Base-by-base conservation (phyloP, 2,113 vertebrate genomes). In the Onychostruthus taczanowskii region DNA sequence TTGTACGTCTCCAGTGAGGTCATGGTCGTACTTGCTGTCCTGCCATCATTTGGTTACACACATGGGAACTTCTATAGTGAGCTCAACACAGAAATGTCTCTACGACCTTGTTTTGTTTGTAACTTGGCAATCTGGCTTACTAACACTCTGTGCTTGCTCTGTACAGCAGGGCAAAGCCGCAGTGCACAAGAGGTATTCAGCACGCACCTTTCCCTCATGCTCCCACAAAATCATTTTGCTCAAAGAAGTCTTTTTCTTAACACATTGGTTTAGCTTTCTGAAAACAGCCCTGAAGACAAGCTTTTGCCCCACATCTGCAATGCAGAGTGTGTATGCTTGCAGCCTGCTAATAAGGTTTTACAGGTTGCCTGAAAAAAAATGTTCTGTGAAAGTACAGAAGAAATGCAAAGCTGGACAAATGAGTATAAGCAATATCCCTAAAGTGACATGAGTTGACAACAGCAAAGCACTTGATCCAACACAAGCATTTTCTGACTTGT, bases 61-160 rank as follows among this genome's bases (percentile, higher is more conserved):
- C 5, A 5, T 26, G 55, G 63, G 58, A 87, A 33, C 13, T 62
- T 85, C 75, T 30, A 10, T 10, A 69, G 70, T 17, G 58, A 58
- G 58, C 1, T 69, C n/a, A 68, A 58, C 9, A 8, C 26, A 82
- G 37, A 73, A 83, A 83, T 28, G 27, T 52, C 50, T 80, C 39
- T 31, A 31, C 10, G 27, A 86, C 33, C 16, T 33, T 41, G 37
- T 68, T 58, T 87, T 69, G 47, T 67, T 84, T 87, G 46, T 87
- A 79, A 21, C 85, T 91, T 93, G 78, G 63, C 79, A 89, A 21
- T 70, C 61, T 85, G 61, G 55, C 69, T 79, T 88, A 18, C 64
- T 87, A 92, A 58, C 68, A n/a, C 31, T 78, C 85, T 70, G 13
- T 91, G 64, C 96, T 91, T 73, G 52, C 87, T 94, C 83, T 92